Percentiles rank a stretch among this genome's conserved stretches.
Evolutionary conservation across 2,888 invertebrate species (phyloP).

Genomic region (Calameuta filiformis): DNA sequence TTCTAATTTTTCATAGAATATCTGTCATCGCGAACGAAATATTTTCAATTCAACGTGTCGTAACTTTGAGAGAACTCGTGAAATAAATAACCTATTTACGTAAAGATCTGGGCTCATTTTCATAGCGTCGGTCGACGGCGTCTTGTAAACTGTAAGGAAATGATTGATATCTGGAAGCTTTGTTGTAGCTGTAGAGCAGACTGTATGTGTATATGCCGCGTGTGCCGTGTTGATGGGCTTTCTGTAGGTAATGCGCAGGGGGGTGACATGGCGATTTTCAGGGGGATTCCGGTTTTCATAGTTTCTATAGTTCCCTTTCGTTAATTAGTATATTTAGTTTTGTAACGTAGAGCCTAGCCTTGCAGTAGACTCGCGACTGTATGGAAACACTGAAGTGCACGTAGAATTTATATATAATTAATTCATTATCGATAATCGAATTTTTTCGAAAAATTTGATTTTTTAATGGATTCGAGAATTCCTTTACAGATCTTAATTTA

Average conservation of each 20-base stretch:
- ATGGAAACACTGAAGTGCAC: constrained; percentile 2
- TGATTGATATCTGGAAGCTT: constrained; percentile 63
- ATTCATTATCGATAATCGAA: neutral
- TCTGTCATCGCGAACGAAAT: neutral
- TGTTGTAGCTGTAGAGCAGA: constrained; percentile 57
- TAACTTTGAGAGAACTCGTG: neutral
- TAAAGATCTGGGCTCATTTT: neutral
- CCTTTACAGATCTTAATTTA: too few species aligned
- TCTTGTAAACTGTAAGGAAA: constrained; percentile 58
- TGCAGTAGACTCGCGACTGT: constrained; percentile 17
- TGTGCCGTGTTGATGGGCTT: constrained; percentile 30
- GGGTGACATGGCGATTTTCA: constrained; percentile 24
- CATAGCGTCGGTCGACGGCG: constrained; percentile 1
- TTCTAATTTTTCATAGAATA: neutral
- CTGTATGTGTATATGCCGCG: constrained; percentile 34
- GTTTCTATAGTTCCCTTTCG: constrained; percentile 24
- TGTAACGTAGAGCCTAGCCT: constrained; percentile 41
- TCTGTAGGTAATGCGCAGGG: constrained; percentile 24
- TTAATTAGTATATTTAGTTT: constrained; percentile 37
- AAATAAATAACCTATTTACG: neutral
- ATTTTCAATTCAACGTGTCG: neutral
- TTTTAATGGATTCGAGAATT: neutral
- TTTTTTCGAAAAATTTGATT: neutral
- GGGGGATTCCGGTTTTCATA: constrained; percentile 22
- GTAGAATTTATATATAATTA: constrained; percentile 10